Evolutionary conservation across 2,797 vertebrate species (phyloP).

Genomic region (Ctenopoma multispine): DNA sequence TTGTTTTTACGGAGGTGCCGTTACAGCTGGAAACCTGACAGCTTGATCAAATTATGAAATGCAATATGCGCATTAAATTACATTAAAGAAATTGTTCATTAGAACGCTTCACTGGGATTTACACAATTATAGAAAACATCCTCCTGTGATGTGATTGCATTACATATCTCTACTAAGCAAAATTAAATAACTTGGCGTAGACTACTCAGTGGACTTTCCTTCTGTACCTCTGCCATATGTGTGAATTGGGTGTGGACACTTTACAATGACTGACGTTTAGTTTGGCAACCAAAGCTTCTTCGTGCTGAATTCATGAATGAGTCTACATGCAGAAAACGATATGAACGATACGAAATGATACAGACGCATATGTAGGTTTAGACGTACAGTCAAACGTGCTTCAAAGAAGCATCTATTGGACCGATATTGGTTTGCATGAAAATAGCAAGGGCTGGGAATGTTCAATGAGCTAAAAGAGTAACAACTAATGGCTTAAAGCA

Average conservation of each 20-base stretch:
- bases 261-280: constrained; percentile 35
- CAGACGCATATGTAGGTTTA: not conserved
- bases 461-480: no score
- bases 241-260: constrained; percentile 59
- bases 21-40: not conserved
- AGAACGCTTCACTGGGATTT: not conserved
- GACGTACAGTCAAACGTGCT: no score
- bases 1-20: not conserved
- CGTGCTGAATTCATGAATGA: constrained; percentile 17
- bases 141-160: not conserved
- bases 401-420: no score
- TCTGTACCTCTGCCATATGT: constrained; percentile 27
- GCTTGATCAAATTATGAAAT: not conserved
- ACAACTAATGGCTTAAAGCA: no score
- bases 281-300: constrained; percentile 12
- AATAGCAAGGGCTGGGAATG: no score
- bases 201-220: constrained; percentile 9
- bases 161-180: not conserved
- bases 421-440: no score
- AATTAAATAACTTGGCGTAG: not conserved
- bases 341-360: not conserved
- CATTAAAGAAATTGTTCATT: not conserved
- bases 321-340: constrained; percentile 1
- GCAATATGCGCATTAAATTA: not conserved
- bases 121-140: not conserved